These are phyloP conservation scores for Athalia rosae DNA, from an alignment of 2,888 invertebrate species.

Conservation along the genomic window DNA sequence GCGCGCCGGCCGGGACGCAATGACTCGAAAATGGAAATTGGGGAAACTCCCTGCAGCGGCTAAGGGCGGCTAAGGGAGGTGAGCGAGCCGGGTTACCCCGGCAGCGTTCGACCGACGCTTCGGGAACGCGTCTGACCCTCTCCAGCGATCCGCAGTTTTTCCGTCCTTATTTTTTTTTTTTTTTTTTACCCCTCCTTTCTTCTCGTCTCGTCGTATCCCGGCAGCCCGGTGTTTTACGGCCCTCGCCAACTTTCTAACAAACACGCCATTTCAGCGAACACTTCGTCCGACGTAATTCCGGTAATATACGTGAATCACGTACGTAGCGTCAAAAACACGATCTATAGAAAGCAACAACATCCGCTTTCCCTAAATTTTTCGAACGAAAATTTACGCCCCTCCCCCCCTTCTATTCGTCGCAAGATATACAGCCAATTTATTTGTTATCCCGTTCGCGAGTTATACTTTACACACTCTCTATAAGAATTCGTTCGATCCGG, in stretches of 20 bases:
- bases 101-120: background rate
- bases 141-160: background rate
- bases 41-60: conserved; percentile 1
- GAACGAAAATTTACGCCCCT: no score
- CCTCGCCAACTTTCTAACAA: conserved; percentile 38
- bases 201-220: background rate
- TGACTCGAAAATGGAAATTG: background rate
- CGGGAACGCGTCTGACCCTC: background rate
- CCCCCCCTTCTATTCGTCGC: no score
- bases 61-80: no score
- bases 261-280: conserved; percentile 16
- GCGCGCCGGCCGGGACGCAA: conserved; percentile 5
- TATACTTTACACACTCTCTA: no score
- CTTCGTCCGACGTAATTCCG: conserved; percentile 22
- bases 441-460: no score
- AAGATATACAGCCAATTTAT: no score
- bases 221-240: conserved; percentile 17
- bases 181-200: background rate
- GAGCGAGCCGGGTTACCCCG: background rate
- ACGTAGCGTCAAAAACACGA: background rate
- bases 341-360: conserved; percentile 14
- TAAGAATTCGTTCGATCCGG: no score
- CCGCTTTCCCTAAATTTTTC: conserved; percentile 26
- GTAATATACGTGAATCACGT: conserved; percentile 20
- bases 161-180: background rate